Base-by-base conservation (phyloP, 2,888 invertebrate genomes). In the Latheticus oryzae region DNA sequence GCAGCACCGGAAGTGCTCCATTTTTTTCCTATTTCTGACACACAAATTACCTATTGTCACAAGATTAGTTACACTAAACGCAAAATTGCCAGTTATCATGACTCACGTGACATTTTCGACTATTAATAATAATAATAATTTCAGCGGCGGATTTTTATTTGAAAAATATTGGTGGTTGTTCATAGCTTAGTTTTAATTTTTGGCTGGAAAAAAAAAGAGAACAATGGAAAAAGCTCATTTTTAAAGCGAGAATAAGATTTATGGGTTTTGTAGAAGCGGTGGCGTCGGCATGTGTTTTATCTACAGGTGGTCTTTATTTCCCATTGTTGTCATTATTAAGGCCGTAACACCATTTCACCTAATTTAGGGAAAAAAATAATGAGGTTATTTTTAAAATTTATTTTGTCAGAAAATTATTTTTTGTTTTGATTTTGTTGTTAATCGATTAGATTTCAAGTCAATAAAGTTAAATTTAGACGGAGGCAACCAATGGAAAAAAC, bases 221-320 rank as follows among this genome's bases (percentile, higher is more conserved):
- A 24, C 13, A 40, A 38, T 38, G 21, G 17, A 12, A 8, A 26
- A 26, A 30, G 8, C 7, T 16, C 28, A 28, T 38, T 38, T 38
- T 38, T 26, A 8, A 47, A 24, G 23, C 48, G 35, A 48, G 48
- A 38, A 28, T 11, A 56, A 61, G 58, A 58, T 61, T 61, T 61
- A 61, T 57, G 54, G 45, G 13, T 32, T 30, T 48, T 50, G 30
- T 21, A 13, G 38, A 19, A 9, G 28, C 19, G 26, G 16, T 42
- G 35, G 21, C 52, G 58, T 54, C 61, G 61, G 61, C 45, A 33
- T 51, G 51, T 61, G 57, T 55, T 48, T 52, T 19, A 55, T 35
- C 61, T 23, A 52, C 61, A 61, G 61, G 61, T 61, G 61, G 61
- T 61, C 61, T 53, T 58, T 56, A 42, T 58, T 47, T 43, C 52